Evolutionary conservation across 2,888 invertebrate species (phyloP).

Genomic region (Aproaerema taeniolella): DNA sequence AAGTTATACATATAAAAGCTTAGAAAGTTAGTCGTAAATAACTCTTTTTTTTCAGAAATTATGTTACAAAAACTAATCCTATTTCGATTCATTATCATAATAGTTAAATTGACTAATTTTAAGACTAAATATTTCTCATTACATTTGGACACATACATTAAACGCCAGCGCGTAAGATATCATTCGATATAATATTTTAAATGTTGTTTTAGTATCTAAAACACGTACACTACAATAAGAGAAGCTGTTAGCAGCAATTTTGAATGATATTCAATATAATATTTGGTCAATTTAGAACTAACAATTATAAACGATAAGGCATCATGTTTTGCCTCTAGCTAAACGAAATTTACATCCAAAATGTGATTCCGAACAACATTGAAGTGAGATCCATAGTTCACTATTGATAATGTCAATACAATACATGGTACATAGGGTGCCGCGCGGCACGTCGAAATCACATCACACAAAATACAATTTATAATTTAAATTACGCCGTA

Average conservation of each 20-base stretch:
- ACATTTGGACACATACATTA: constrained; percentile 47
- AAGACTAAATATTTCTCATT: constrained; percentile 53
- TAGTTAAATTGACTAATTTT: constrained; percentile 63
- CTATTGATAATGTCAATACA: constrained; percentile 33
- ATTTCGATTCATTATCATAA: constrained; percentile 48
- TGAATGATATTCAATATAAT: constrained; percentile 47
- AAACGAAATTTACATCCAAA: constrained; percentile 39
- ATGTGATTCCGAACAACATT: constrained; percentile 40
- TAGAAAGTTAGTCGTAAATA: constrained; percentile 46
- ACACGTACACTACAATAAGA: constrained; percentile 56
- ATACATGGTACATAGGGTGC: no score
- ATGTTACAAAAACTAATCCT: constrained; percentile 52
- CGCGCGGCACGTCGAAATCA: no score
- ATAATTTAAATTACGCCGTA: constrained; percentile 32
- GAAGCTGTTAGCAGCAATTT: constrained; percentile 50
- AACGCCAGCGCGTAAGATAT: constrained; percentile 40
- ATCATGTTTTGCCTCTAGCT: constrained; percentile 48
- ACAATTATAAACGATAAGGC: constrained; percentile 46
- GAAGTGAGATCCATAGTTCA: constrained; percentile 63
- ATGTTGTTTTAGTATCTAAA: constrained; percentile 36
- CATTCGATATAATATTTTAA: constrained; percentile 30
- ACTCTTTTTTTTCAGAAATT: constrained; percentile 42
- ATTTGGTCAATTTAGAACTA: constrained; percentile 59
- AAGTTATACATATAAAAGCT: constrained; percentile 60
- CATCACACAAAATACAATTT: constrained; percentile 29